These are phyloP conservation scores for Poliocrania exsul DNA, from an alignment of 2,797 vertebrate species.

Conservation along the genomic window DNA sequence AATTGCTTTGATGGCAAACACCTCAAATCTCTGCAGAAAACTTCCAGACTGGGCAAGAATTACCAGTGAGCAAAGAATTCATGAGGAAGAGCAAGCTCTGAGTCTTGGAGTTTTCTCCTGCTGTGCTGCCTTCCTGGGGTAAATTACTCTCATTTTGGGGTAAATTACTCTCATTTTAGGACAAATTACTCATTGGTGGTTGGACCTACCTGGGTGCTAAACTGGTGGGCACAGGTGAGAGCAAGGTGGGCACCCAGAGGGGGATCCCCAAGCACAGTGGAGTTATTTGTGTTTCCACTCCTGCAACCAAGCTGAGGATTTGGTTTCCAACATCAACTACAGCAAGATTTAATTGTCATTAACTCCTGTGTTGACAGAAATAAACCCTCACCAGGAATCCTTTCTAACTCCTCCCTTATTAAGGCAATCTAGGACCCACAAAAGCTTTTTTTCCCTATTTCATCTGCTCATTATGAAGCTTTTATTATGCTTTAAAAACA, in stretches of 20 bases:
- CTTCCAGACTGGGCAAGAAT: background rate
- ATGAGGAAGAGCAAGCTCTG: background rate
- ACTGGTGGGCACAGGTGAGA: background rate
- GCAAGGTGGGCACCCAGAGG: background rate
- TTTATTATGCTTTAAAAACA: accelerated
- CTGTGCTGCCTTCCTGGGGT: background rate
- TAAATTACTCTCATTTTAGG: background rate
- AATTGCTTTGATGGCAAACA: background rate
- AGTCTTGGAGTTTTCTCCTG: background rate
- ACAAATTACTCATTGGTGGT: background rate
- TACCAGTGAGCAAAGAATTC: background rate
- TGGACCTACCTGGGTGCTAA: background rate
- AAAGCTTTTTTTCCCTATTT: background rate
- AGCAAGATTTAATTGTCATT: background rate
- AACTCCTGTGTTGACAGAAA: background rate
- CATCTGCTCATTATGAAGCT: background rate
- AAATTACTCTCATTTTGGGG: background rate
- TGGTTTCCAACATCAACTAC: background rate
- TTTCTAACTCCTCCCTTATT: background rate
- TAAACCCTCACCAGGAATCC: background rate
- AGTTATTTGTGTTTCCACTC: background rate
- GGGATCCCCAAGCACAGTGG: background rate
- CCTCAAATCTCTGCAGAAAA: background rate
- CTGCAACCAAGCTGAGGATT: background rate
- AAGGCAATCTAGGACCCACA: background rate